Evolutionary conservation across 2,888 invertebrate species (phyloP).

Genomic region (Zygothrica quintamaculata): DNA sequence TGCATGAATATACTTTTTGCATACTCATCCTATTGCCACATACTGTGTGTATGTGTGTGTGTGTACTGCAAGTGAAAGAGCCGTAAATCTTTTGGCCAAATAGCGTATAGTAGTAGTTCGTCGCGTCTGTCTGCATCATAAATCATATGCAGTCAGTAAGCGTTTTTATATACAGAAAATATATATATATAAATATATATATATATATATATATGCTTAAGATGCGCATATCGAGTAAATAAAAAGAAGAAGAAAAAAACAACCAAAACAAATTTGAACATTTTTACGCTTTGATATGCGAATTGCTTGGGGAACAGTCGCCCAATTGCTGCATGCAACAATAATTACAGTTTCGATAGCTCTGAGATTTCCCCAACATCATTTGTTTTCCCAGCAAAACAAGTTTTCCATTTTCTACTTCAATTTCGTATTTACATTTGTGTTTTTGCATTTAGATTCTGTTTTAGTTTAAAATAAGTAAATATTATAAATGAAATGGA

Average conservation of each 20-base stretch:
- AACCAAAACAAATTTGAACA: slow-evolving; percentile 47
- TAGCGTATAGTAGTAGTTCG: slow-evolving; percentile 41
- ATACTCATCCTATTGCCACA: slow-evolving; percentile 50
- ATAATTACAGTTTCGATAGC: slow-evolving; percentile 32
- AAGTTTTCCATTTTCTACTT: too few species aligned
- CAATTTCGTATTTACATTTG: too few species aligned
- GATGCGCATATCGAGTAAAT: too few species aligned
- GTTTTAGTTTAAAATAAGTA: too few species aligned
- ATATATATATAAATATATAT: slow-evolving; percentile 17
- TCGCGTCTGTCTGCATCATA: slow-evolving; percentile 65
- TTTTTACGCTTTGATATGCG: slow-evolving; percentile 58
- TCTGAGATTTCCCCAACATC: background rate
- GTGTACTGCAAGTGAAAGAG: slow-evolving; percentile 56
- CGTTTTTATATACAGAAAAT: slow-evolving; percentile 33
- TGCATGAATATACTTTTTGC: slow-evolving; percentile 57
- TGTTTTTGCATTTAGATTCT: too few species aligned
- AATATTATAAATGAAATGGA: too few species aligned
- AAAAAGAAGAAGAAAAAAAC: too few species aligned
- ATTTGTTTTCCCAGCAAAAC: background rate
- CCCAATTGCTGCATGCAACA: slow-evolving; percentile 17
- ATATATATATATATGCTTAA: slow-evolving; percentile 13
- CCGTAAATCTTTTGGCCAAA: slow-evolving; percentile 66
- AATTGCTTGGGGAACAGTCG: slow-evolving; percentile 30
- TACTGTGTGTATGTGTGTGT: slow-evolving; percentile 21
- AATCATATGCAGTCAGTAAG: slow-evolving; percentile 72